A percentile compares a stretch with the other conserved stretches of the same genome.
Evolutionary conservation across 2,888 invertebrate genomes (phyloP).

Genomic region (Cerceris ruficornis): DNA sequence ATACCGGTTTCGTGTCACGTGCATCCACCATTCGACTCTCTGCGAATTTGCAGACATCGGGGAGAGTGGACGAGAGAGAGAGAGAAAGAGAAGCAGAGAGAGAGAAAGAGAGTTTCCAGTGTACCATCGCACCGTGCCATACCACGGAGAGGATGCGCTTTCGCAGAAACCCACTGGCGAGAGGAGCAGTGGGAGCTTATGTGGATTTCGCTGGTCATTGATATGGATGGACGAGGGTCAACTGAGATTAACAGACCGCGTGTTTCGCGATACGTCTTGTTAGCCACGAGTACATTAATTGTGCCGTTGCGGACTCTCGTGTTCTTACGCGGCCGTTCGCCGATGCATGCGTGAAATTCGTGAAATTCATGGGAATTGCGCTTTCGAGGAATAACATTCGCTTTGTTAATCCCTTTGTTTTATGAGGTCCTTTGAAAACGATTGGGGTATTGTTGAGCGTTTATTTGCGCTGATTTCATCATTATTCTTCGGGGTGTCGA

Average conservation of each 20-base stretch:
- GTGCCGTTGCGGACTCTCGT: no score
- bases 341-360: neutral
- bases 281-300: slow-evolving; percentile 16
- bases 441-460: no score
- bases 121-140: neutral
- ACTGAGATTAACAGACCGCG: slow-evolving; percentile 45
- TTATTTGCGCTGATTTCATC: no score
- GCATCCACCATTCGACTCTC: slow-evolving; percentile 37
- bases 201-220: slow-evolving; percentile 41
- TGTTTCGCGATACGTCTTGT: slow-evolving; percentile 46
- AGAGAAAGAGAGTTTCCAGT: neutral
- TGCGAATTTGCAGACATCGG: slow-evolving; percentile 45
- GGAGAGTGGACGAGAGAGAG: neutral
- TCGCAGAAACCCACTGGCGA: slow-evolving; percentile 23
- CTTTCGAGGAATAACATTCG: no score
- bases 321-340: neutral
- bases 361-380: no score
- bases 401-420: no score
- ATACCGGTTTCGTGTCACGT: slow-evolving; percentile 67
- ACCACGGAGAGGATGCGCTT: neutral
- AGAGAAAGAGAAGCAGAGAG: neutral
- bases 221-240: slow-evolving; percentile 22
- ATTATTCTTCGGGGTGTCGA: no score
- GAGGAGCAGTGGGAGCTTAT: neutral
- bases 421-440: no score